Base-by-base conservation (phyloP, 2,797 vertebrate genomes). In the Coluber constrictor region DNA sequence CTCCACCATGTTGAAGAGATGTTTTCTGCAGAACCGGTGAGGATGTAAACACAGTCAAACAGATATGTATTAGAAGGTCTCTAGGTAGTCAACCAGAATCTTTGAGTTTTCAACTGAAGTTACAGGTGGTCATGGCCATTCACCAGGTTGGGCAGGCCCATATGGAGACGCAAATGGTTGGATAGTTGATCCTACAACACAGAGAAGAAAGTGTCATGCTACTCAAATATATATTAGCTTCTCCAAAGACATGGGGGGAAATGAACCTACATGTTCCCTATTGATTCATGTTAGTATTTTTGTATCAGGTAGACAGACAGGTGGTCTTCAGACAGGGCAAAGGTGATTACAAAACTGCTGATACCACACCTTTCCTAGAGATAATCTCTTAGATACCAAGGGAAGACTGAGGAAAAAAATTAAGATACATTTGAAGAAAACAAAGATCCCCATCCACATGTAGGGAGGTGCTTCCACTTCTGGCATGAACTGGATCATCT, bases 1-100 rank as follows among this genome's bases (percentile, higher is more conserved):
- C 96, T 99, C 98, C 96, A 98, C 98, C 98, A 99, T 99, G 95
- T 97, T 96, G 96, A 94, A 95, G 87, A 92, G 92, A 95, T 90
- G 56, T 90, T 91, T 95, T 56, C 94, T 87, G 74, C 70, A 89
- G 87, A 87, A 93, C 86, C 88, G 92, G 96, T 92, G 92, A 59
- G 94, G 95, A 91, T 91, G 95, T 66, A 56, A 57, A 91, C 59
- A 93, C 92, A 93, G 83, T 94, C 79, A 91, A 89, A 54, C 79
- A 92, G 89, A 95, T 18, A 86, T 10, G 29, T 13, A 63, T 43
- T 51, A 16, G 18, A 20, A 56, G 87, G 47, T 74, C 74, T 91
- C 90, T 18, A 18, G 43, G 37, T 70, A 11, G 54, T 23, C 59
- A 89, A 55, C n/a, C 66, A 55, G 61, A 23, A 51, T 23, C 8